Base-by-base conservation (phyloP, 2,888 invertebrate genomes). In the Theretra japonica region DNA sequence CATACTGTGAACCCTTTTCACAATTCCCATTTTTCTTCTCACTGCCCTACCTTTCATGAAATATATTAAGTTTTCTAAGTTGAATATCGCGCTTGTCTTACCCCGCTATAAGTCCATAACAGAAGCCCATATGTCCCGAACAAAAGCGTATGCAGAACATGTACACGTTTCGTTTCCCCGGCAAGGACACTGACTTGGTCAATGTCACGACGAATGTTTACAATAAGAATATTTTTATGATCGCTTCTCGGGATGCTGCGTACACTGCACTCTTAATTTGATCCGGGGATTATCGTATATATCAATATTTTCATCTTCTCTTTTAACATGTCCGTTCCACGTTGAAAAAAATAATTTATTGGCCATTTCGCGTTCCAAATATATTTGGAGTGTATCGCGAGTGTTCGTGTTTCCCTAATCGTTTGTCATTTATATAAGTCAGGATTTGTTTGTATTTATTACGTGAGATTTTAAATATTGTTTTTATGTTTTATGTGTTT, bases 201-300 rank as follows among this genome's bases (percentile, higher is more conserved):
- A 89, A 90, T 88, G 89, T 88, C 90, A 86, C 79, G 83, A 79
- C 79, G 76, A 76, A 77, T 88, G 82, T 86, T 86, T 83, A 80
- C 79, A 76, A 80, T 81, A 74, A 74, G 76, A 76, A 74, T 81
- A 83, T 86, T 85, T 74, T 65, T 65, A 65, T 65, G 65, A 53
- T 53, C 30, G 41, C 59, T 28, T 59, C 69, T 74, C 59, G 73
- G 76, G 72, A 77, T 77, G 78, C 78, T 78, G 75, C 77, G 77
- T 77, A 77, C 73, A 75, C 57, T 28, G 41, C 7, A 17, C 50
- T 56, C 28, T 56, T 30, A 28, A 69, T 33, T 15, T 65, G 65
- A 65, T 65, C 65, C 48, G 41, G 21, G 25, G 65, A 65, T 48
- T 48, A 65, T 65, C 48, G 7, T 17, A 65, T 65, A 23, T 65